A percentile compares a stretch with the other conserved stretches of the same genome.
phyloP scores from a whole-genome alignment of 2,113 vertebrate genomes.

The Percina caprodes region DNA sequence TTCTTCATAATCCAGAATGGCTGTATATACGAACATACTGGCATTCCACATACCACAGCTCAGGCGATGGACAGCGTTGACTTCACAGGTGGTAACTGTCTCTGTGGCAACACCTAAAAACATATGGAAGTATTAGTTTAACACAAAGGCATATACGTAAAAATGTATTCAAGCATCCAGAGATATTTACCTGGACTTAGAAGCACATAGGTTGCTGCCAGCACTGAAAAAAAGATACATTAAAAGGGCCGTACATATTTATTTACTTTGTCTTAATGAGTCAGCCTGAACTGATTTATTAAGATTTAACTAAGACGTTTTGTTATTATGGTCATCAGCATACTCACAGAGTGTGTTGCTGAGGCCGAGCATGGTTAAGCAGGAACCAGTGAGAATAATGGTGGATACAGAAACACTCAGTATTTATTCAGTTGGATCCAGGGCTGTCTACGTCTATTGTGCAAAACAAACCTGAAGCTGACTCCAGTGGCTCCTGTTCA shows the following conservation, averaged over 20 bases:
- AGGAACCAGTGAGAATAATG: not conserved
- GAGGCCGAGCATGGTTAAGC: slow-evolving; percentile 27
- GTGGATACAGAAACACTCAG: not conserved
- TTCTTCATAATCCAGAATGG: not conserved
- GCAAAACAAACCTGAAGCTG: slow-evolving; percentile 5
- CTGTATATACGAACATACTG: too few species aligned
- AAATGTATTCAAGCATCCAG: not conserved
- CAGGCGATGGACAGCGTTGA: slow-evolving; percentile 3
- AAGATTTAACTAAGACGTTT: not conserved
- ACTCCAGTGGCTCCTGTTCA: slow-evolving; percentile 7
- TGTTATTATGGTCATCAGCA: not conserved
- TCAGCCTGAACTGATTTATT: not conserved
- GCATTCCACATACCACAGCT: slow-evolving; percentile 38
- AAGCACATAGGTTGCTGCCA: slow-evolving; percentile 30
- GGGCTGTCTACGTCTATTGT: not conserved
- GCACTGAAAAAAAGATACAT: slow-evolving; percentile 25
- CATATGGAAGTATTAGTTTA: not conserved
- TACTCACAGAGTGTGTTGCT: slow-evolving; percentile 33
- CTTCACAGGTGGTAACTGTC: slow-evolving; percentile 23
- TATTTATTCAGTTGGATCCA: slow-evolving; percentile 38
- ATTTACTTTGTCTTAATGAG: not conserved
- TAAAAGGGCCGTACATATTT: not conserved
- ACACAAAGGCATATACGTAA: not conserved
- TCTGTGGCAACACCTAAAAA: not conserved
- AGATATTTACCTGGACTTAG: slow-evolving; percentile 27